Evolutionary conservation across 2,888 invertebrate genomes (phyloP).

Genomic region (Hermaeophaga mercurialis): DNA sequence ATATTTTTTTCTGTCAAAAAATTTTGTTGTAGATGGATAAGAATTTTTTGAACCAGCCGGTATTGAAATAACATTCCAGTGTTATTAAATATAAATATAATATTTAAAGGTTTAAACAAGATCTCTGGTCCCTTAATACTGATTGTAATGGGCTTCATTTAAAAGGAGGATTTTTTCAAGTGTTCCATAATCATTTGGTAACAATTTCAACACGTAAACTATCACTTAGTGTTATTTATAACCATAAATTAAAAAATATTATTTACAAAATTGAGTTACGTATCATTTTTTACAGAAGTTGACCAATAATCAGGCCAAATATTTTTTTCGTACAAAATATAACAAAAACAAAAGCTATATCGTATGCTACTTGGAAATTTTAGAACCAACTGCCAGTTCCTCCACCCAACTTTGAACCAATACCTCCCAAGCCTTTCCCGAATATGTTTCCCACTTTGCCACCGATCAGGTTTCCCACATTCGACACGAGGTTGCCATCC

Average conservation of each 20-base stretch:
- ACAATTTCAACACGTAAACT: slow-evolving; percentile 28
- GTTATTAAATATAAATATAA: slow-evolving; percentile 5
- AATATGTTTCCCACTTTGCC: slow-evolving; percentile 89
- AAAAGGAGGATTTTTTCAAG: slow-evolving; percentile 18
- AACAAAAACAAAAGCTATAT: slow-evolving; percentile 29
- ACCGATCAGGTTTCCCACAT: slow-evolving; percentile 83
- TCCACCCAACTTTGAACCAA: slow-evolving; percentile 86
- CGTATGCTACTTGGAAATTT: slow-evolving; percentile 35
- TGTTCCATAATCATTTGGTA: slow-evolving; percentile 26
- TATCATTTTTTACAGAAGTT: slow-evolving; percentile 31
- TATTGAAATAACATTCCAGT: slow-evolving; percentile 1
- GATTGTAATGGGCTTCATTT: slow-evolving; percentile 20
- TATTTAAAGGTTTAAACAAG: slow-evolving; percentile 16
- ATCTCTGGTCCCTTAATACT: slow-evolving; percentile 29
- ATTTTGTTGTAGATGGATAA: too few relatives aligned
- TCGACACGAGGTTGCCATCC: slow-evolving; percentile 75
- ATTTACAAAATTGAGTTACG: slow-evolving; percentile 32
- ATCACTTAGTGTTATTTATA: slow-evolving; percentile 29
- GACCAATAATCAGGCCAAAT: slow-evolving; percentile 32
- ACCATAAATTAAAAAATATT: slow-evolving; percentile 30
- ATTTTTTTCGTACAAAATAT: slow-evolving; percentile 29
- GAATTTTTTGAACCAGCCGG: not conserved
- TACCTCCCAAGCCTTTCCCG: slow-evolving; percentile 87
- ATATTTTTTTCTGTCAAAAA: too few relatives aligned
- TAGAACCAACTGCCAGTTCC: slow-evolving; percentile 87